These are phyloP conservation scores for Piaya cayana DNA, from an alignment of 2,113 vertebrate genomes.

Conservation along the genomic window DNA sequence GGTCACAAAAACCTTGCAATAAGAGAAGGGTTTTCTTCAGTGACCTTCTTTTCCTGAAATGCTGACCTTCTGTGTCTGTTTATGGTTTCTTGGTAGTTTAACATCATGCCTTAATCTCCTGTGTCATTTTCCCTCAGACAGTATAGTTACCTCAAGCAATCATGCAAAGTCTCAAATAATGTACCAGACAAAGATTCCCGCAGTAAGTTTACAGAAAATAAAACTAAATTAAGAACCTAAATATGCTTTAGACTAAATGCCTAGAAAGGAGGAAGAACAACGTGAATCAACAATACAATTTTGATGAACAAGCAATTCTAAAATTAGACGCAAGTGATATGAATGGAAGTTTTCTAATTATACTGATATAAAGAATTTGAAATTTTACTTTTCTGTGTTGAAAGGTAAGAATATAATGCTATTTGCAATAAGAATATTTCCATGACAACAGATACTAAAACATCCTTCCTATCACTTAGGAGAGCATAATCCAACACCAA, in stretches of 20 bases:
- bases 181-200: not conserved
- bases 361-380: not conserved
- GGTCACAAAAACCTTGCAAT: not conserved
- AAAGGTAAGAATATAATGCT: not conserved
- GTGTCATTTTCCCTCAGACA: not conserved
- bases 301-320: not conserved
- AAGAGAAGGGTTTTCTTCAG: not conserved
- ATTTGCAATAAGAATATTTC: not conserved
- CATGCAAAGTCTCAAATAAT: not conserved
- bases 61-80: not conserved
- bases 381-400: not conserved
- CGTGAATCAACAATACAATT: conserved; percentile 5
- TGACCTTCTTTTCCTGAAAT: not conserved
- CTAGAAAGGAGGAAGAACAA: not conserved
- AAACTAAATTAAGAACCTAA: not conserved
- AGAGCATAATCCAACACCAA: not conserved
- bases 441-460: conserved; percentile 26
- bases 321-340: not conserved
- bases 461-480: not conserved
- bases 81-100: not conserved
- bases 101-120: not conserved
- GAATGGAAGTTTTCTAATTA: conserved; percentile 14
- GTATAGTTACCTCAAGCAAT: not conserved
- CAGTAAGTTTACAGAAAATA: not conserved
- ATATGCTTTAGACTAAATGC: not conserved